These are phyloP conservation scores for Lanius collurio DNA, from an alignment of 2,113 vertebrate genomes.

Conservation along the genomic window DNA sequence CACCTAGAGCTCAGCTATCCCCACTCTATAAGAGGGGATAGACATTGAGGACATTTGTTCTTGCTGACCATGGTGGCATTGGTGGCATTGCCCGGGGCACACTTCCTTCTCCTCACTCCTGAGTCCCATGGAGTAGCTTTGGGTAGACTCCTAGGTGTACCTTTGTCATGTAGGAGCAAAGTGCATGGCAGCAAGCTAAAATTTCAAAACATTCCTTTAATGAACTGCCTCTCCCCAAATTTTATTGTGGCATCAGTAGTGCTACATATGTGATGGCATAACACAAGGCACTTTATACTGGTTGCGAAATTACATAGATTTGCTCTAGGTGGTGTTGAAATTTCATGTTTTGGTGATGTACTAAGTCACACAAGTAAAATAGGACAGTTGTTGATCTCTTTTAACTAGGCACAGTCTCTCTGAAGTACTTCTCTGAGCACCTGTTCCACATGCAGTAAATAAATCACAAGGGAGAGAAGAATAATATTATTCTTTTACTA, in stretches of 20 bases:
- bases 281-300: neutral
- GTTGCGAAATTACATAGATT: neutral
- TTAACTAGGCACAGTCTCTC: neutral
- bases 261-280: neutral
- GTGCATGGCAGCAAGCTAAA: neutral
- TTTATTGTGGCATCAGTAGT: neutral
- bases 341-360: neutral
- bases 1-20: neutral
- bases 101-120: neutral
- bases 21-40: accelerated
- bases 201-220: neutral
- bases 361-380: neutral
- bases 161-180: neutral
- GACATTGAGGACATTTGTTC: neutral
- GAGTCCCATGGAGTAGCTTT: neutral
- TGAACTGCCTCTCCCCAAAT: neutral
- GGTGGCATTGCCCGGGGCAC: neutral
- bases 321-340: neutral
- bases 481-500: neutral
- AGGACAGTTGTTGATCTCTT: neutral
- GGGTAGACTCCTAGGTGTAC: neutral
- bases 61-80: neutral
- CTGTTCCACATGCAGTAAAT: neutral
- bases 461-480: neutral
- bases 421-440: neutral